A percentile compares a stretch with the other conserved stretches of the same genome.
These are phyloP conservation scores for Paguma larvata DNA, from an alignment of 2,797 vertebrate genomes.

Conservation along the genomic window DNA sequence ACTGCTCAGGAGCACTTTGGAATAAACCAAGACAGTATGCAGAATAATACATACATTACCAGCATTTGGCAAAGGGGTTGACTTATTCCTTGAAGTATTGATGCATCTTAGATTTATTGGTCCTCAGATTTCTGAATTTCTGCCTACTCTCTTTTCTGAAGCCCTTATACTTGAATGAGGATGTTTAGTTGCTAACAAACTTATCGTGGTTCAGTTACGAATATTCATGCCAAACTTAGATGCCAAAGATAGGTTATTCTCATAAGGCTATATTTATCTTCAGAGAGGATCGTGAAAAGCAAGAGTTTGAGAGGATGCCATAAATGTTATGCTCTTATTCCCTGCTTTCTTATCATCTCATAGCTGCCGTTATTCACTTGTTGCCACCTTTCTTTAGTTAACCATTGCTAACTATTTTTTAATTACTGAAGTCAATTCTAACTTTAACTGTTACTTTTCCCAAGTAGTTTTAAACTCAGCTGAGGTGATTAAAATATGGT, in stretches of 20 bases:
- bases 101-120: slow-evolving; percentile 41
- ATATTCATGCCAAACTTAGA: not conserved
- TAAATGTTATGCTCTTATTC: not conserved
- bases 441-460: slow-evolving; percentile 16
- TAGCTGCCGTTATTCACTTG: not conserved
- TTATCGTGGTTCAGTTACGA: not conserved
- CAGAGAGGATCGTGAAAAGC: slow-evolving; percentile 53
- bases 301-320: not conserved
- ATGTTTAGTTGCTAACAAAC: slow-evolving; percentile 33
- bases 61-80: slow-evolving; percentile 32
- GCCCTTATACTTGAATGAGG: slow-evolving; percentile 23
- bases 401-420: slow-evolving; percentile 36
- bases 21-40: not conserved
- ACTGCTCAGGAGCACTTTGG: not conserved
- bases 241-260: not conserved
- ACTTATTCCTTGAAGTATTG: not conserved
- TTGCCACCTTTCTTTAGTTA: slow-evolving; percentile 42
- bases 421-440: not conserved
- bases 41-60: slow-evolving; percentile 44
- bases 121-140: slow-evolving; percentile 34
- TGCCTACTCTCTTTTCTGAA: slow-evolving; percentile 44
- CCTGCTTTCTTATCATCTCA: not conserved
- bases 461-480: not conserved
- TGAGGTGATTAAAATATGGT: not conserved
- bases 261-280: not conserved